Conservation (phyloP, 1,140 invertebrate species). For the Lepidotrigona ventralis region DNA sequence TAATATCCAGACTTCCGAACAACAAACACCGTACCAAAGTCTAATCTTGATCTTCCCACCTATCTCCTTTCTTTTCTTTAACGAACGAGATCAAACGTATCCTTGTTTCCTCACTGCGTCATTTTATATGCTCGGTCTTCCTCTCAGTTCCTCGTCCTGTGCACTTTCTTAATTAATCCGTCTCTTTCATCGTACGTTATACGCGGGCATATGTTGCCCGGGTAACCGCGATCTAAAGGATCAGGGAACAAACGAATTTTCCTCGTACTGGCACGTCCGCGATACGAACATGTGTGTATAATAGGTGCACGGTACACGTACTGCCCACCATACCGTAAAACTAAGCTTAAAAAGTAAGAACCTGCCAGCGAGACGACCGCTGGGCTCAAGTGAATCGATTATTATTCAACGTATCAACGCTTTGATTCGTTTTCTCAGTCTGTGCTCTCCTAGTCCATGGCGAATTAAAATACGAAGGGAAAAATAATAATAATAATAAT, state of each 20-base stretch:
- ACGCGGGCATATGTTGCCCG: neutral
- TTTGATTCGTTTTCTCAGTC: constrained; percentile 78
- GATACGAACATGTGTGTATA: neutral
- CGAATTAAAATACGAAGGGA: constrained; percentile 56
- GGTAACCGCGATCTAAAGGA: neutral
- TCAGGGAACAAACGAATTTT: constrained; percentile 11
- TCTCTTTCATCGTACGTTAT: neutral
- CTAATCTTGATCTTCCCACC: neutral
- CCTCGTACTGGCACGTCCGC: neutral
- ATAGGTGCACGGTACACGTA: constrained; percentile 29
- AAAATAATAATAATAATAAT: neutral
- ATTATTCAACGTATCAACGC: constrained; percentile 65
- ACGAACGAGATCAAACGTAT: no score
- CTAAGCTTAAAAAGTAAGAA: constrained; percentile 63
- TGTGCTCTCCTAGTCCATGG: constrained; percentile 78
- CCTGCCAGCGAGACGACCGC: constrained; percentile 45
- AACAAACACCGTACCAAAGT: neutral
- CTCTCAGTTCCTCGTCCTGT: neutral
- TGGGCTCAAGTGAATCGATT: constrained; percentile 53
- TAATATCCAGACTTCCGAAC: neutral
- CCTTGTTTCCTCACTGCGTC: neutral
- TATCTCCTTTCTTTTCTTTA: neutral
- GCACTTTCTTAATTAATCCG: no score
- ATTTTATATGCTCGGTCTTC: neutral
- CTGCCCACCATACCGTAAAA: constrained; percentile 53